Conservation (phyloP, 2,888 invertebrate species). For the Scelioninae gen. 1 region DNA sequence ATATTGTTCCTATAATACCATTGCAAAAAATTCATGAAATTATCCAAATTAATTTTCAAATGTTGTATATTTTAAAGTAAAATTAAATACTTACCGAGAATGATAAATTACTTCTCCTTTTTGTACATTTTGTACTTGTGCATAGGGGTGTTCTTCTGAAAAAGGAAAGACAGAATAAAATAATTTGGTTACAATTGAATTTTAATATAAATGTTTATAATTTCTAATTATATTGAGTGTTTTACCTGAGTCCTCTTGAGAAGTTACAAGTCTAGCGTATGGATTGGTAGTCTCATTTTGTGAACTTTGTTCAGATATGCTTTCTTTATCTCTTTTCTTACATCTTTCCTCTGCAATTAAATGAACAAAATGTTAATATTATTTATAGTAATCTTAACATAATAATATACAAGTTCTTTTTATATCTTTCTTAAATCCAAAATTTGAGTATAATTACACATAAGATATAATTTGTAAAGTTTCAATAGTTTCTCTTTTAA, state of each 20-base stretch:
- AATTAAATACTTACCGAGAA: constrained; percentile 76
- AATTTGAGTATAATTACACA: too few relatives aligned
- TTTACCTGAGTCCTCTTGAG: constrained; percentile 88
- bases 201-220: too few relatives aligned
- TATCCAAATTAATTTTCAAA: too few relatives aligned
- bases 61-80: not conserved
- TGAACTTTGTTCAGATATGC: constrained; percentile 87
- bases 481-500: too few relatives aligned
- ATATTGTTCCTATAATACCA: too few relatives aligned
- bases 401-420: too few relatives aligned
- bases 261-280: constrained; percentile 88
- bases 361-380: too few relatives aligned
- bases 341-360: constrained; percentile 73
- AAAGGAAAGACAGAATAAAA: constrained; percentile 38
- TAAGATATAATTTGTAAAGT: too few relatives aligned
- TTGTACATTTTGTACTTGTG: constrained; percentile 87
- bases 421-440: too few relatives aligned
- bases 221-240: too few relatives aligned
- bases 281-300: constrained; percentile 87
- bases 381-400: too few relatives aligned
- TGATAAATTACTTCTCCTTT: constrained; percentile 79
- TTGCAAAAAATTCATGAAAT: too few relatives aligned
- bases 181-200: not conserved
- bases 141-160: constrained; percentile 89
- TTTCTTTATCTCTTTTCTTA: constrained; percentile 83